phyloP scores from a whole-genome alignment of 1,140 invertebrate genomes.

The Papilio polyxenes region DNA sequence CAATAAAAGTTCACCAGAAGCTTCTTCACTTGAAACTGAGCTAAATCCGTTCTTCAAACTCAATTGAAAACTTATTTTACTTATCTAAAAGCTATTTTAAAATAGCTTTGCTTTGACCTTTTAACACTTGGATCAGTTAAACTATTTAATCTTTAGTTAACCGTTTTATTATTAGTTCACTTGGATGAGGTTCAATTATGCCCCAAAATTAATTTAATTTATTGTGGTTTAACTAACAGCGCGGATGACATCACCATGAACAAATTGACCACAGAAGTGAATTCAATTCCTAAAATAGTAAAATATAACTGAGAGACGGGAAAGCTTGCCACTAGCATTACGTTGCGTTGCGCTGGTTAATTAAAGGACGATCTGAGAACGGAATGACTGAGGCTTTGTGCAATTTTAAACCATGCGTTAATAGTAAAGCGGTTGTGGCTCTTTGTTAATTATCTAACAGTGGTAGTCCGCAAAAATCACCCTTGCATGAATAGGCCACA shows the following conservation, averaged over 20 bases:
- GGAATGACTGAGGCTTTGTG: neutral
- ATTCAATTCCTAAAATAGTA: neutral
- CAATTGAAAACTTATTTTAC: slow-evolving; percentile 14
- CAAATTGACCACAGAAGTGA: neutral
- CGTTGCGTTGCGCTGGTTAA: neutral
- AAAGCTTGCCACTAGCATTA: neutral
- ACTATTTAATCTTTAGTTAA: too few relatives aligned
- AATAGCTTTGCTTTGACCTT: neutral
- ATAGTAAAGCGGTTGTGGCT: neutral
- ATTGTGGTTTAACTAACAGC: neutral
- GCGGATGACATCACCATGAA: neutral
- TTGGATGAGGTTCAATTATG: too few relatives aligned
- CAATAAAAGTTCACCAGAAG: slow-evolving; percentile 9
- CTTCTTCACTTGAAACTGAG: slow-evolving; percentile 8
- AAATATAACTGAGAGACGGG: neutral
- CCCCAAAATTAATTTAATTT: neutral
- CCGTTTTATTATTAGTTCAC: too few relatives aligned
- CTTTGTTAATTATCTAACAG: neutral
- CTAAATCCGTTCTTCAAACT: slow-evolving; percentile 16
- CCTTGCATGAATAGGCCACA: too few relatives aligned
- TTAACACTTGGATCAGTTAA: too few relatives aligned
- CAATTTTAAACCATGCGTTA: slow-evolving; percentile 1
- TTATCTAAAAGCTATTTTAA: slow-evolving; percentile 5
- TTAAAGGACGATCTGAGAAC: neutral
- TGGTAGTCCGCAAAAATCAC: too few relatives aligned